These are phyloP conservation scores for Chironomus tepperi DNA, from an alignment of 1,140 invertebrate genomes.

Conservation along the genomic window DNA sequence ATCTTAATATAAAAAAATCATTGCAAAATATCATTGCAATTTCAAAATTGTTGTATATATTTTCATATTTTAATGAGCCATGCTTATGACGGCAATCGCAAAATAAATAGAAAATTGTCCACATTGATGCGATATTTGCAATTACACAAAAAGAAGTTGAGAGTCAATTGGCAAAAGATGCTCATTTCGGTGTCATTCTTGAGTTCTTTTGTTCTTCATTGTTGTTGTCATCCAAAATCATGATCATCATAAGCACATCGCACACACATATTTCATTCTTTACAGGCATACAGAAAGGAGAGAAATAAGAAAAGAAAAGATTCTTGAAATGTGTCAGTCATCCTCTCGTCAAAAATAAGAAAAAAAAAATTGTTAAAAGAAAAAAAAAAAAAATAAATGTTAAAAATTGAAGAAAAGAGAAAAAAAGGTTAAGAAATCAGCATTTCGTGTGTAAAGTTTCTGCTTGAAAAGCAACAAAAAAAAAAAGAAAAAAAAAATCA, in stretches of 20 bases:
- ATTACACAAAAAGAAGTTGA: not conserved
- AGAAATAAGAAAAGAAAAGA: not conserved
- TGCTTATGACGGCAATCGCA: not conserved
- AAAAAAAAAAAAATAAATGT: not conserved
- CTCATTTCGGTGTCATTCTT: not conserved
- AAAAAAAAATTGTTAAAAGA: not conserved
- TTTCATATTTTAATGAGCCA: constrained; percentile 12
- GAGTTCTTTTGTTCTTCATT: not conserved
- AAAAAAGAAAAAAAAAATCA: constrained; percentile 16
- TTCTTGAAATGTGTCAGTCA: constrained; percentile 24
- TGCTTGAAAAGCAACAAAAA: constrained; percentile 4
- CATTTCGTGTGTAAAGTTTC: constrained; percentile 3
- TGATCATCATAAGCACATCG: not conserved
- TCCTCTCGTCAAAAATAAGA: constrained; percentile 12
- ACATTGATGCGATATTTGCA: not conserved
- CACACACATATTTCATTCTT: not conserved
- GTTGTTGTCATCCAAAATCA: too few species aligned
- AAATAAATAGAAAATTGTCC: not conserved
- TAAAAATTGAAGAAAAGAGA: not conserved
- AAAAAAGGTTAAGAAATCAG: constrained; percentile 24
- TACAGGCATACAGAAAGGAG: not conserved
- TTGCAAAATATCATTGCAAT: not conserved
- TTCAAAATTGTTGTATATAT: not conserved
- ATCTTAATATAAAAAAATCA: not conserved
- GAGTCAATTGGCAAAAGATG: not conserved